A percentile compares a stretch with the other conserved stretches of the same genome.
Conservation (phyloP, 2,888 invertebrate species). For the Mylabris sibirica region DNA sequence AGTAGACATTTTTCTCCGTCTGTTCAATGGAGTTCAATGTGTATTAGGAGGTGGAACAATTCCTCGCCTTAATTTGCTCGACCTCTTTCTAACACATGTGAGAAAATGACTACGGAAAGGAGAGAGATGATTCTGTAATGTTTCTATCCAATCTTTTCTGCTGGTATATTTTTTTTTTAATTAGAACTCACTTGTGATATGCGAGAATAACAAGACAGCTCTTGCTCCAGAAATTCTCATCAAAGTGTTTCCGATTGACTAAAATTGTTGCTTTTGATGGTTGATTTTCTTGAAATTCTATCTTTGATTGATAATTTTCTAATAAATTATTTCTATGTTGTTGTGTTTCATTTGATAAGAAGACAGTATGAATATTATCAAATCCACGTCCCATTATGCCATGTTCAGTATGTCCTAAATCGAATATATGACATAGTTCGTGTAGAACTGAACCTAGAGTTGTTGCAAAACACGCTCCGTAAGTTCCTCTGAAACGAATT, state of each 20-base stretch:
- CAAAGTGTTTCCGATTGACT: conserved; percentile 42
- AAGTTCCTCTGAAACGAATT: conserved; percentile 70
- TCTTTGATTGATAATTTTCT: conserved; percentile 39
- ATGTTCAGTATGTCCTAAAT: conserved; percentile 87
- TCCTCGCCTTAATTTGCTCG: too few relatives aligned
- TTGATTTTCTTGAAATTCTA: conserved; percentile 49
- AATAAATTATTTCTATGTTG: conserved; percentile 28
- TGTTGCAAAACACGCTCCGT: conserved; percentile 88
- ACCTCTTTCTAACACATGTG: too few relatives aligned
- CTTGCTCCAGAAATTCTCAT: conserved; percentile 68
- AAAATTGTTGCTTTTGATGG: conserved; percentile 42
- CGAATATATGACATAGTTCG: conserved; percentile 93
- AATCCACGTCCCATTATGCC: conserved; percentile 95
- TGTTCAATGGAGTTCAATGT: too few relatives aligned
- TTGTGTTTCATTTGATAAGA: conserved; percentile 58
- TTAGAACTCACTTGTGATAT: conserved; percentile 67
- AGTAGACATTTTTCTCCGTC: too few relatives aligned
- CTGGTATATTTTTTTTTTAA: neutral
- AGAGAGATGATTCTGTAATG: too few relatives aligned
- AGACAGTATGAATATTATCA: conserved; percentile 81
- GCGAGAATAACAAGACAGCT: conserved; percentile 72
- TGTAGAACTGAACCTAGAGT: conserved; percentile 91
- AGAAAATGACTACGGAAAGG: too few relatives aligned
- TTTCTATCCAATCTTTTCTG: too few relatives aligned
- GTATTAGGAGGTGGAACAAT: too few relatives aligned